Conservation (phyloP, 2,888 invertebrate genomes). For the Torymus aiolomorphi region DNA sequence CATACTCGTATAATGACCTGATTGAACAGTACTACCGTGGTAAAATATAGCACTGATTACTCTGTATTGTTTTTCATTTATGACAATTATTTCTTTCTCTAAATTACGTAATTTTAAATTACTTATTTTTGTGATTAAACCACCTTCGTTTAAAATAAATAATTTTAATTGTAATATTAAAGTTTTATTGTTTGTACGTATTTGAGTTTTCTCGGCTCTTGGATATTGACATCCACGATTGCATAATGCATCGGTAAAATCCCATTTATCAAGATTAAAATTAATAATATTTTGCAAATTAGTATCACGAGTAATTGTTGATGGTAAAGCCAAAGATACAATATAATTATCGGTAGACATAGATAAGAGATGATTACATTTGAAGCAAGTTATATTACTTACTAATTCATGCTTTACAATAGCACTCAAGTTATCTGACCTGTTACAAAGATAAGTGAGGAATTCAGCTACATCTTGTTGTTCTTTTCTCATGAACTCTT, state of each 20-base stretch:
- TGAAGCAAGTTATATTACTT: background rate
- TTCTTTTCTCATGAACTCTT: background rate
- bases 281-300: constrained; percentile 1
- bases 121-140: background rate
- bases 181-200: background rate
- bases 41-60: constrained; percentile 7
- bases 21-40: background rate
- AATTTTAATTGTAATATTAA: no score
- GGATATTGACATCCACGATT: background rate
- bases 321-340: background rate
- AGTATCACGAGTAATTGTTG: background rate
- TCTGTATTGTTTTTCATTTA: background rate
- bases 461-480: constrained; percentile 7
- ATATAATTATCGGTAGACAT: constrained; percentile 1
- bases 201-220: background rate
- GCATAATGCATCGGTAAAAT: background rate
- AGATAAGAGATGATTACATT: background rate
- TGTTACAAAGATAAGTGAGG: background rate
- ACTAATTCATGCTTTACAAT: background rate
- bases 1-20: background rate
- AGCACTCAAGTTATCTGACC: background rate
- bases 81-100: background rate
- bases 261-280: constrained; percentile 1
- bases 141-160: background rate
- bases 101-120: background rate